A percentile compares a stretch with the other conserved stretches of the same genome.
Evolutionary conservation across 1,140 invertebrate species (phyloP).

Genomic region (Leptestheria dahalacensis): DNA sequence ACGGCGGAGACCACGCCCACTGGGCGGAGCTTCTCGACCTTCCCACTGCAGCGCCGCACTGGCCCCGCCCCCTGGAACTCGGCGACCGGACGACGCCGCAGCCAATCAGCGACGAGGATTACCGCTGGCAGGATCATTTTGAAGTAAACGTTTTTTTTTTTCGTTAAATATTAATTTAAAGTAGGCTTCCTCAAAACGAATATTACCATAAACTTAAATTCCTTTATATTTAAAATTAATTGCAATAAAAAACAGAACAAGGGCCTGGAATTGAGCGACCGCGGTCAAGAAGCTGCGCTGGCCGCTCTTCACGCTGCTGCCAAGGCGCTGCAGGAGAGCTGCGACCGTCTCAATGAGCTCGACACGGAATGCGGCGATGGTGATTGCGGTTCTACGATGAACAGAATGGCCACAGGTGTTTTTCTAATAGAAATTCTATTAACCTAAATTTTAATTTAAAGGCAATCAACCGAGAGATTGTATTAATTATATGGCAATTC

Average conservation of each 20-base stretch:
- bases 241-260: neutral
- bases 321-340: constrained; percentile 35
- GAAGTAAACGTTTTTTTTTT: too few species aligned
- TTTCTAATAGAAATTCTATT: too few species aligned
- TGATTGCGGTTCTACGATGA: constrained; percentile 60
- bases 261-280: constrained; percentile 11
- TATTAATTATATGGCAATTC: too few species aligned
- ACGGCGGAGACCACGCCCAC: constrained; percentile 26
- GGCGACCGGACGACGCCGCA: neutral
- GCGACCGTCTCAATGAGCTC: constrained; percentile 46
- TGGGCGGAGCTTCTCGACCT: constrained; percentile 41
- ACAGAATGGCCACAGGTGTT: constrained; percentile 42
- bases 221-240: neutral
- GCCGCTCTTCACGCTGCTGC: constrained; percentile 27
- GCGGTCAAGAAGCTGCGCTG: neutral
- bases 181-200: constrained; percentile 4
- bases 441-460: too few species aligned
- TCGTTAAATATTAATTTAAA: too few species aligned
- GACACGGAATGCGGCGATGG: constrained; percentile 65
- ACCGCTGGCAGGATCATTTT: constrained; percentile 12
- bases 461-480: too few species aligned
- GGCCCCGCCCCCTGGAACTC: constrained; percentile 33
- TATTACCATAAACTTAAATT: neutral
- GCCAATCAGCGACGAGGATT: constrained; percentile 5
- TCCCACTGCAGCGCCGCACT: constrained; percentile 39